phyloP scores from a whole-genome alignment of 2,113 vertebrate species.

The Burhinus oedicnemus region DNA sequence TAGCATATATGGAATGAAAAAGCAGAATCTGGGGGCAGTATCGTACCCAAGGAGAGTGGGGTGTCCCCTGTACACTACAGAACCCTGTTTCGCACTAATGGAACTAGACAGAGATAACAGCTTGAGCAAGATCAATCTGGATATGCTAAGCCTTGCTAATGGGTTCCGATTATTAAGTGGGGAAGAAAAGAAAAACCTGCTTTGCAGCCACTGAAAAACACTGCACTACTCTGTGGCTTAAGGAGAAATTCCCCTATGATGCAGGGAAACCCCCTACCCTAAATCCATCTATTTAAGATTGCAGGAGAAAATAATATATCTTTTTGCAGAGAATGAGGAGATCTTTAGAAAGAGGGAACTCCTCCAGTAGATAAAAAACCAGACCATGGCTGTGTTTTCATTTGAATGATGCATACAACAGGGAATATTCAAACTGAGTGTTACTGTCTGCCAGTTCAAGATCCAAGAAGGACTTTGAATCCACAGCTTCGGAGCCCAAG shows the following conservation, averaged over 20 bases:
- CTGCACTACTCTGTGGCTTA: not conserved
- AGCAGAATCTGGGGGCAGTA: not conserved
- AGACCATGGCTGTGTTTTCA: not conserved
- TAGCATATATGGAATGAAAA: not conserved
- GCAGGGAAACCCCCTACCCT: not conserved
- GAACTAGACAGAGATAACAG: not conserved
- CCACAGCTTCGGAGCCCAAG: not conserved
- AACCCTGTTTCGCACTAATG: not conserved
- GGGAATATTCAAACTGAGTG: not conserved
- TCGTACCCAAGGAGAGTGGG: rapidly evolving
- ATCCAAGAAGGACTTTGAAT: not conserved
- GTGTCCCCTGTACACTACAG: not conserved
- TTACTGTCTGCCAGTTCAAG: not conserved
- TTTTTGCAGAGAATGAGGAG: not conserved
- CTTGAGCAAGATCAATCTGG: rapidly evolving
- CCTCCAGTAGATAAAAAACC: not conserved
- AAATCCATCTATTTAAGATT: not conserved
- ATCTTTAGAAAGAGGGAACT: not conserved
- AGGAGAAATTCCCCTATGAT: not conserved
- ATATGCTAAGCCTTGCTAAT: not conserved
- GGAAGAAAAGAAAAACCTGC: not conserved
- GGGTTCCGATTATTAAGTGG: not conserved
- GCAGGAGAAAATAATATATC: not conserved
- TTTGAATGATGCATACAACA: not conserved
- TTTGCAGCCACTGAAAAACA: not conserved